Percentiles rank a stretch among this genome's conserved stretches.
Conservation (phyloP, 2,888 invertebrate genomes). For the Papilio protenor region DNA sequence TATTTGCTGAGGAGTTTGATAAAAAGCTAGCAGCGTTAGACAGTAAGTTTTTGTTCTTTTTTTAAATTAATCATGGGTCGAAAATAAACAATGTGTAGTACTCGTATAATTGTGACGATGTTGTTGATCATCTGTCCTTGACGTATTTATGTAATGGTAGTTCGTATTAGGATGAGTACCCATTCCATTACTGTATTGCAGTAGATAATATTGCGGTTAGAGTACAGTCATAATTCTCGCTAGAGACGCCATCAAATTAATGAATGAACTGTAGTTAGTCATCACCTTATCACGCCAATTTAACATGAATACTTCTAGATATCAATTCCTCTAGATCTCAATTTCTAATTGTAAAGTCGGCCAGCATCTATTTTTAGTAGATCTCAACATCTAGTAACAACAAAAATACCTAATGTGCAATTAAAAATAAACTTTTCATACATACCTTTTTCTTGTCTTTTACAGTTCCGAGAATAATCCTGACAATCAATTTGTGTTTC, state of each 20-base stretch:
- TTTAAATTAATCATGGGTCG: background rate
- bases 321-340: background rate
- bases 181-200: slow-evolving; percentile 1
- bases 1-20: slow-evolving; percentile 86
- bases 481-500: slow-evolving; percentile 91
- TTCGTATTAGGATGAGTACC: slow-evolving; percentile 20
- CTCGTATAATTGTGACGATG: background rate
- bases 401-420: too few species aligned
- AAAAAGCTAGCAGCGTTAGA: slow-evolving; percentile 85
- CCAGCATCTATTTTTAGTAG: background rate
- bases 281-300: slow-evolving; percentile 25
- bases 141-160: slow-evolving; percentile 8
- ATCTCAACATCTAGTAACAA: background rate
- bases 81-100: background rate
- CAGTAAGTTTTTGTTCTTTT: slow-evolving; percentile 73
- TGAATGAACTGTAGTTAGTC: slow-evolving; percentile 36
- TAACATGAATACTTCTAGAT: slow-evolving; percentile 16
- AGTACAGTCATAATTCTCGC: slow-evolving; percentile 30
- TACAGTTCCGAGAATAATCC: slow-evolving; percentile 89
- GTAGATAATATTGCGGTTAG: slow-evolving; percentile 32
- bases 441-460: slow-evolving; percentile 53
- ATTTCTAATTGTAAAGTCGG: background rate
- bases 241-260: slow-evolving; percentile 9
- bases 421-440: background rate
- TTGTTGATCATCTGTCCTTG: slow-evolving; percentile 1